Evolutionary conservation across 2,888 invertebrate genomes (phyloP), one percentile per base, ranked within the genome.

Genomic region (Drepana falcataria): DNA sequence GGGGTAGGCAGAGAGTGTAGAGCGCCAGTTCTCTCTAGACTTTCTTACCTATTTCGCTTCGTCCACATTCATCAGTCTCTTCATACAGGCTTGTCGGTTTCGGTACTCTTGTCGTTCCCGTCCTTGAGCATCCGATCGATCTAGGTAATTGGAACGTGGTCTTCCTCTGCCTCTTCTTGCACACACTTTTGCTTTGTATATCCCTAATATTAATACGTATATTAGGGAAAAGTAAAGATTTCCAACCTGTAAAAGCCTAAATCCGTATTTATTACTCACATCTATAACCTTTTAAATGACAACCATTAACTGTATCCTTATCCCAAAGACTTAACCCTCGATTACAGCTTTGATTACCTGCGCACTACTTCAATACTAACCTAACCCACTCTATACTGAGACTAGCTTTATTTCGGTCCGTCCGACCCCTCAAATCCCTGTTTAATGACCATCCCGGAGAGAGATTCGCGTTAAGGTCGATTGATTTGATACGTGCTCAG

Each of bases 391-490:
- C 58, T 67, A 67, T 66, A 65, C 69, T 66, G 76, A 71, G 79
- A 77, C 79, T 85, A 84, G 86, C 84, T 88, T 87, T 85, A 88
- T 87, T 87, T 85, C 77, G 78, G 80, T 70, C 81, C 76, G 75
- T 71, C 80, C 86, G 85, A 88, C 88, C 89, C 88, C 84, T 87
- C 80, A 88, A 89, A 89, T 89, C 89, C 87, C 79, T 75, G 78
- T 87, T 89, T 89, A 89, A 89, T 89, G 88, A 89, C 87, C 83
- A 77, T 74, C 75, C 77, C 80, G 77, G 75, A 63, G 58, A 35
- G 57, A 5, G 47, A 41, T 41, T 78, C 61, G 4, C 35, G 64
- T 73, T 77, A 37, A 53, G 59, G 77, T 59, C 21, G 4, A 2
- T 44, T 61, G 1, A 57, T 73, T 75, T 5, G 62, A 61, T 58